Evolutionary conservation across 2,888 invertebrate genomes (phyloP), one percentile per base, ranked within the genome.

Genomic region (Andrena praecox): DNA sequence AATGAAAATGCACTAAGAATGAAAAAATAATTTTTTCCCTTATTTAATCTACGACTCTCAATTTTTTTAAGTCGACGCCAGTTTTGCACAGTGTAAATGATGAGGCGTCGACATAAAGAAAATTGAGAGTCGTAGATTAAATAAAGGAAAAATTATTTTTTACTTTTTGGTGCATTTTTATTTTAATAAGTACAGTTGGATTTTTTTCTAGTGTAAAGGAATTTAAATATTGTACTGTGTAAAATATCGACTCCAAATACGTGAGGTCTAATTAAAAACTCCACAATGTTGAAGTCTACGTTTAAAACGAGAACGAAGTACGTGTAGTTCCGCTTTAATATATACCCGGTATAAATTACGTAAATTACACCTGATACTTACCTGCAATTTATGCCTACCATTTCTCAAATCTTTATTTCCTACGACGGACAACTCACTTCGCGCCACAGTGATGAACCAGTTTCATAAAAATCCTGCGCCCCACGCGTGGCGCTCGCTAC

Each of bases 261-360:
- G 20, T 10, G 4, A 5, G 3, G 2, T 56, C 56, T 56, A 56
- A 56, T 56, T 20, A 56, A 56, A 27, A 12, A 27, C 8, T 56
- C 12, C 56, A 56, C 24, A 27, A 27, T 4, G 56, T 56, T 56
- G 27, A 27, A 27, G 56, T 10, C 56, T 5, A 56, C 56, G 24
- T 27, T 24, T 56, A 27, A 4, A 56, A 4, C 20, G 24, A 56
- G 56, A 27, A 56, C 8, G 56, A 10, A 56, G 24, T 27, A 10
- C 56, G 10, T 4, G 56, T 1, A 56, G 56, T 27, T 27, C 20
- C 24, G 56, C 27, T 27, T 56, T 56, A 56, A 56, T 56, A 56
- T 24, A 56, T 56, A 56, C 56, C 56, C 56, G 42, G 10, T 56
- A 56, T 56, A 56, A 56, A 56, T 56, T 56, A 27, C 56, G 56